Percentiles rank a stretch among this genome's conserved stretches.
phyloP scores from a whole-genome alignment of 2,113 vertebrate species.

The Atrichornis clamosus region DNA sequence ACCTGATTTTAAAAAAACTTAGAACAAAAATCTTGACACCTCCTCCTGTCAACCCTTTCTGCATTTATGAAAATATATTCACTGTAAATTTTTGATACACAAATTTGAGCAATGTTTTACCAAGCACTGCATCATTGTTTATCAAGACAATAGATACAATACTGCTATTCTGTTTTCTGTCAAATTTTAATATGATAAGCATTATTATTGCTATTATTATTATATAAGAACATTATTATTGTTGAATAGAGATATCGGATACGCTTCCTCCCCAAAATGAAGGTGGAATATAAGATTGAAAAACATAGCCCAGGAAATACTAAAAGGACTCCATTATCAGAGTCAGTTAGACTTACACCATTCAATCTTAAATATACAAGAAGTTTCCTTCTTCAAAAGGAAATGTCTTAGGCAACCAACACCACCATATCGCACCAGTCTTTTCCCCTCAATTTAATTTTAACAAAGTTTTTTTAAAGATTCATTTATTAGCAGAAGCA shows the following conservation, averaged over 20 bases:
- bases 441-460: not conserved
- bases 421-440: fast-evolving
- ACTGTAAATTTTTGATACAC: not conserved
- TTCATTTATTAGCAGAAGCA: not conserved
- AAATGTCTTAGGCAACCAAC: not conserved
- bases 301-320: not conserved
- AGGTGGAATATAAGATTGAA: not conserved
- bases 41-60: not conserved
- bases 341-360: not conserved
- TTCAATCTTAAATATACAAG: not conserved
- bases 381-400: not conserved
- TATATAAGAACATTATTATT: not conserved
- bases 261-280: not conserved
- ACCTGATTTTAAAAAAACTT: not conserved
- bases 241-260: not conserved
- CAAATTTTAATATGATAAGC: not conserved
- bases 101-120: not conserved
- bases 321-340: not conserved
- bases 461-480: not conserved
- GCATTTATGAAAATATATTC: not conserved
- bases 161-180: not conserved
- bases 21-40: not conserved
- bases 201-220: not conserved
- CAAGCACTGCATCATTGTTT: not conserved
- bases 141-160: not conserved